Conservation (phyloP, 2,797 vertebrate genomes). For the Eleutherodactylus coqui region DNA sequence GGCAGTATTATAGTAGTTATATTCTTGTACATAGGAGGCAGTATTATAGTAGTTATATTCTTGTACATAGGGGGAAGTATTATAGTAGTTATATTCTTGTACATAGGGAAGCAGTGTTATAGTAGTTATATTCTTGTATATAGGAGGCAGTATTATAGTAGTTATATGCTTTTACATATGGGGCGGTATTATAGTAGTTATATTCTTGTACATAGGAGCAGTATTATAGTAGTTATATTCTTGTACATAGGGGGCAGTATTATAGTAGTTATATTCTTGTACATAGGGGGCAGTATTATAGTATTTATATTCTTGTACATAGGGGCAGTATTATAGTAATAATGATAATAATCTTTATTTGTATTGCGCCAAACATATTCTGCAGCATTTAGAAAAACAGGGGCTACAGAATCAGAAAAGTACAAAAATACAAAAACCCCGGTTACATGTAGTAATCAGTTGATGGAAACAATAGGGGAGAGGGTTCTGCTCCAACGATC, state of each 20-base stretch:
- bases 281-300: not conserved
- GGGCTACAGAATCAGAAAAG: too few relatives aligned
- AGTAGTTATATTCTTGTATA: constrained; percentile 11
- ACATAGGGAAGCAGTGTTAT: not conserved
- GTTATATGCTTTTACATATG: constrained; percentile 8
- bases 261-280: constrained; percentile 12
- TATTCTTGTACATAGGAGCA: not conserved
- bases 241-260: constrained; percentile 8
- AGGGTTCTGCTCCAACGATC: too few relatives aligned
- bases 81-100: constrained; percentile 15
- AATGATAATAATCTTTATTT: too few relatives aligned
- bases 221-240: constrained; percentile 20
- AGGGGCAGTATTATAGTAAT: constrained; percentile 3
- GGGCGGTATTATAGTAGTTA: not conserved
- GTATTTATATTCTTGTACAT: constrained; percentile 15
- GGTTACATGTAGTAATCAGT: too few relatives aligned
- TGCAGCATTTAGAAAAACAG: too few relatives aligned
- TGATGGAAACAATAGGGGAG: too few relatives aligned
- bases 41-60: constrained; percentile 14
- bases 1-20: not conserved
- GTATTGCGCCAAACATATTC: too few relatives aligned
- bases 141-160: not conserved
- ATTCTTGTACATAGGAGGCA: not conserved
- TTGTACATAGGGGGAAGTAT: constrained; percentile 6
- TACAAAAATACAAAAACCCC: too few relatives aligned